phyloP scores from a whole-genome alignment of 2,113 vertebrate species.

The Meles meles region DNA sequence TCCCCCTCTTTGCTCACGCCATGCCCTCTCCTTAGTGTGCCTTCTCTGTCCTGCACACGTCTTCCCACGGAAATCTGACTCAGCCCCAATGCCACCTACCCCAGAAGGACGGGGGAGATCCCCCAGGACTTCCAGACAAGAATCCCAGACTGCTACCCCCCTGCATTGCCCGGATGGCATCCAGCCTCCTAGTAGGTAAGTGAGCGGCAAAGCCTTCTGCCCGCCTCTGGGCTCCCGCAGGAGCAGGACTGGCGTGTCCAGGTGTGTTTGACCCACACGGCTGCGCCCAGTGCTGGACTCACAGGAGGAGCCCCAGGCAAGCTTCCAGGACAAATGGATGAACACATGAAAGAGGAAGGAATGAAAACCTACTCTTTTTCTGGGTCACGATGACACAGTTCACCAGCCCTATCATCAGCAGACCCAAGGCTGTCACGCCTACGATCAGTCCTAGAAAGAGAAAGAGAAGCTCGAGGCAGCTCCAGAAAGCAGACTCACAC shows the following conservation, averaged over 20 bases:
- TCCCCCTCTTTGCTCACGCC: rapidly evolving
- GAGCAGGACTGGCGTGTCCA: background rate
- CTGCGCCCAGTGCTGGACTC: background rate
- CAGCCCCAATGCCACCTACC: background rate
- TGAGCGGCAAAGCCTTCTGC: background rate
- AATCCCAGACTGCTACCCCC: background rate
- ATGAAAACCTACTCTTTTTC: constrained; percentile 76
- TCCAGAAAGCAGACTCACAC: background rate
- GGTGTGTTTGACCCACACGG: background rate
- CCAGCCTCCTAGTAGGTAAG: background rate
- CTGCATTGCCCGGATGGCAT: background rate
- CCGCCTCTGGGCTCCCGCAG: background rate
- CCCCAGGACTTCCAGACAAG: background rate
- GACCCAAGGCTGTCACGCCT: constrained; percentile 7
- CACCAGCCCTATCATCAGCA: background rate
- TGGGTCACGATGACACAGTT: constrained; percentile 54
- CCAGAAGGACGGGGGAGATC: background rate
- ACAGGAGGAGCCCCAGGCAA: background rate
- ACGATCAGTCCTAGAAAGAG: constrained; percentile 59
- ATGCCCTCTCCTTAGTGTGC: background rate
- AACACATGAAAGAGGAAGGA: background rate
- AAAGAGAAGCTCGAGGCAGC: background rate
- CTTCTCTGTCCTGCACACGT: background rate
- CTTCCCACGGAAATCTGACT: background rate
- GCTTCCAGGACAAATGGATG: background rate